Evolutionary conservation across 2,888 invertebrate species (phyloP).

Genomic region (Crepidodera aurea): DNA sequence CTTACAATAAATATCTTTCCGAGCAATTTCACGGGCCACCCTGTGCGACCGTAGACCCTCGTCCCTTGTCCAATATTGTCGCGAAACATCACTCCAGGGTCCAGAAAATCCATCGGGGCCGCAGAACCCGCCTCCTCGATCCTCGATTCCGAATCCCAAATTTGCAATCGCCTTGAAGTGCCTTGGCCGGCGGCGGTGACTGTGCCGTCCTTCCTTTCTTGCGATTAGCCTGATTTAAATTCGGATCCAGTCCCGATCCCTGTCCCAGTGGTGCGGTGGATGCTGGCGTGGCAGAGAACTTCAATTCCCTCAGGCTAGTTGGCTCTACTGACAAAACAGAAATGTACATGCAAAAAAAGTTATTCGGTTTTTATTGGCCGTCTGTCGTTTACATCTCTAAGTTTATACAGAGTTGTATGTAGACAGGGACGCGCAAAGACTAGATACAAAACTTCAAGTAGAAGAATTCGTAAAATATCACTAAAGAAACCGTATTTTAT

Average conservation of each 20-base stretch:
- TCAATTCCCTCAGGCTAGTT: constrained; percentile 12
- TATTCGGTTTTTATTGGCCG: not conserved
- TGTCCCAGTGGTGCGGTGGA: constrained; percentile 20
- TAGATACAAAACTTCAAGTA: too few relatives aligned
- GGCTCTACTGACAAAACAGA: not conserved
- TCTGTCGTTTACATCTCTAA: not conserved
- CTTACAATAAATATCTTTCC: constrained; percentile 5
- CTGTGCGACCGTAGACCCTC: constrained; percentile 11
- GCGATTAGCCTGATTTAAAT: constrained; percentile 36
- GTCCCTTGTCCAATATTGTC: constrained; percentile 19
- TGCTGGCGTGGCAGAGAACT: constrained; percentile 10
- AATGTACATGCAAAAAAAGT: not conserved
- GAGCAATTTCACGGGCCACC: constrained; percentile 8
- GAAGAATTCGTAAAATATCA: too few relatives aligned
- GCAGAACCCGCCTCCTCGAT: constrained; percentile 12
- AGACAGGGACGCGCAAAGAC: too few relatives aligned
- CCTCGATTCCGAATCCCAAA: constrained; percentile 12
- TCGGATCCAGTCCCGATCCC: constrained; percentile 32
- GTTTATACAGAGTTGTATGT: too few relatives aligned
- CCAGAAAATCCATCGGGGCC: constrained; percentile 19
- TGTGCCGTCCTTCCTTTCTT: constrained; percentile 20
- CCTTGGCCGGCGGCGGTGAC: constrained; percentile 22
- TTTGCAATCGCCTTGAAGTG: constrained; percentile 12
- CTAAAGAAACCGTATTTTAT: too few relatives aligned
- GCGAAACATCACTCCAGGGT: constrained; percentile 20